Conservation (phyloP, 2,113 vertebrate species). For the Barnardius zonarius region DNA sequence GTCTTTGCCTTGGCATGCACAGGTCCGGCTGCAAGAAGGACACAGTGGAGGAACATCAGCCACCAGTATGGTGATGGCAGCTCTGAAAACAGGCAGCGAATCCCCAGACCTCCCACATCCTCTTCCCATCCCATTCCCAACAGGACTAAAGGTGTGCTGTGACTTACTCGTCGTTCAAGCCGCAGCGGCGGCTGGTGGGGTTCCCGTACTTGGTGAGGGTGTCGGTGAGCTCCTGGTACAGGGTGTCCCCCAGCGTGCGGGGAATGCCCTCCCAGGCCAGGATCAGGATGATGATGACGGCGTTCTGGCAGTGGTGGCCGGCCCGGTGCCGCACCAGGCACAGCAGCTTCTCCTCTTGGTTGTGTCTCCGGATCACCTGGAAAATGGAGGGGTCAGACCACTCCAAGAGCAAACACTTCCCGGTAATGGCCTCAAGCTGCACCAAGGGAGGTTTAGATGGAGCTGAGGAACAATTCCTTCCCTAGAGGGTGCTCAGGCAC, state of each 20-base stretch:
- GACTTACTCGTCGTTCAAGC: constrained; percentile 95
- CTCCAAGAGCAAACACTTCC: not conserved
- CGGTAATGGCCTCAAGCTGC: not conserved
- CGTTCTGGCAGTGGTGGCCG: constrained; percentile 92
- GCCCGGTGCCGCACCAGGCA: constrained; percentile 91
- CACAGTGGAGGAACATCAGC: not conserved
- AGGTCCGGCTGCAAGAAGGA: constrained; percentile 85
- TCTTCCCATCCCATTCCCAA: not conserved
- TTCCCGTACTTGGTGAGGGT: constrained; percentile 92
- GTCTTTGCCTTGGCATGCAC: constrained; percentile 97
- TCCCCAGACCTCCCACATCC: not conserved
- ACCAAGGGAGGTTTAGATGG: not conserved
- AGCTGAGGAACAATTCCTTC: not conserved
- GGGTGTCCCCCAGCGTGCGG: constrained; percentile 83
- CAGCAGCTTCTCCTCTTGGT: constrained; percentile 90
- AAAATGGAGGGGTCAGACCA: not conserved
- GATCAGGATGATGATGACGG: constrained; percentile 93
- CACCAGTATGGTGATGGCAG: rapidly evolving
- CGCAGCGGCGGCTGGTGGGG: constrained; percentile 94
- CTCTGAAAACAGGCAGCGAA: not conserved
- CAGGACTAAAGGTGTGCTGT: rapidly evolving
- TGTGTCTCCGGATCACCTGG: constrained; percentile 91
- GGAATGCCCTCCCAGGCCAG: constrained; percentile 97
- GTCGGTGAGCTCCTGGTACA: constrained; percentile 89
- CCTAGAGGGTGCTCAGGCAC: not conserved